Conservation (phyloP, 1,140 invertebrate species). For the Drosophila littoralis region DNA sequence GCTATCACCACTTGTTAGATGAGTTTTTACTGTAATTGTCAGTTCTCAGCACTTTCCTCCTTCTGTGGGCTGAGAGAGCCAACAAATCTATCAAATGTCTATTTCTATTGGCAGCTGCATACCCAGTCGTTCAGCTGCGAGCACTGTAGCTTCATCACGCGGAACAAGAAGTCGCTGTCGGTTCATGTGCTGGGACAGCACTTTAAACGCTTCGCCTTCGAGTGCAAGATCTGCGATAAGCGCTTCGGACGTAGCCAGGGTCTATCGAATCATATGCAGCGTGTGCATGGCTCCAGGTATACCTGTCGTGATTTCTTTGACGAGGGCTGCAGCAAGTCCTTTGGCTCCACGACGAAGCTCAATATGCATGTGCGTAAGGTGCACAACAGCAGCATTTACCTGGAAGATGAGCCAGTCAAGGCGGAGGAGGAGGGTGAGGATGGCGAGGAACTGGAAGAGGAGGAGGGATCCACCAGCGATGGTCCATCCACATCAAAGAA, state of each 20-base stretch:
- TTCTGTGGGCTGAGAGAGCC: too few species aligned
- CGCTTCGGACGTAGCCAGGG: conserved; percentile 68
- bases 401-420: conserved; percentile 32
- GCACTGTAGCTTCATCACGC: conserved; percentile 67
- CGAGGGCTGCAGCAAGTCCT: conserved; percentile 52
- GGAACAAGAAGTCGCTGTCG: conserved; percentile 68
- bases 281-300: conserved; percentile 50
- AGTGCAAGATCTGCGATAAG: conserved; percentile 63
- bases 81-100: neutral
- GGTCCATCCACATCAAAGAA: conserved; percentile 46
- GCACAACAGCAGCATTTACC: conserved; percentile 38
- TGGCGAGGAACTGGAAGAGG: conserved; percentile 2
- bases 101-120: conserved; percentile 44
- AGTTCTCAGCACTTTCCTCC: too few species aligned
- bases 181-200: conserved; percentile 71
- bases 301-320: conserved; percentile 47
- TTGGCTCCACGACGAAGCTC: conserved; percentile 35
- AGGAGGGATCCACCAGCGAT: conserved; percentile 23
- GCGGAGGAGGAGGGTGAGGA: neutral
- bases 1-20: too few species aligned
- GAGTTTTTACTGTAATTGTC: too few species aligned
- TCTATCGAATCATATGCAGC: conserved; percentile 64
- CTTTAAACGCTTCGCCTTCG: conserved; percentile 56
- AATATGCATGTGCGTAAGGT: conserved; percentile 59
- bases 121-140: conserved; percentile 55